Conservation (phyloP, 2,797 vertebrate genomes). For the Morelia viridis region DNA sequence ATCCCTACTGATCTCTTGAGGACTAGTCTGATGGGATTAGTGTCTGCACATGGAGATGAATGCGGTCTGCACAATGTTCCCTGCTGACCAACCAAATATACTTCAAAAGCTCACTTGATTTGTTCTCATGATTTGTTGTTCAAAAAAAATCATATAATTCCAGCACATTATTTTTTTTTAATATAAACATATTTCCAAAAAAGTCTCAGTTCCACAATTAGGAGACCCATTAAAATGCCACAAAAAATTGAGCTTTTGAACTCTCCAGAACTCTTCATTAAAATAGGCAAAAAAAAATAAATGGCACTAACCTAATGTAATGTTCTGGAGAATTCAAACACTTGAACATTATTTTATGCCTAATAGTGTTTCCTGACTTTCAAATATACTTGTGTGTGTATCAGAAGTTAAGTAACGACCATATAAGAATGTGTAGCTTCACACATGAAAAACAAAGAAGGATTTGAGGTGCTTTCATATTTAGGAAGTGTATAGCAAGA, state of each 20-base stretch:
- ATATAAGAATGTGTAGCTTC: not conserved
- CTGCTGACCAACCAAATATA: not conserved
- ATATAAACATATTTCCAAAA: not conserved
- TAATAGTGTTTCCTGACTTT: not conserved
- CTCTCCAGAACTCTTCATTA: not conserved
- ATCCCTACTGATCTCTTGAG: slow-evolving; percentile 9
- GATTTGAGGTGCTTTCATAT: not conserved
- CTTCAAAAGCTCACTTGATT: not conserved
- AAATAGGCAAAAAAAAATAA: not conserved
- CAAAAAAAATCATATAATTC: not conserved
- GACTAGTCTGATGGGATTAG: slow-evolving; percentile 12
- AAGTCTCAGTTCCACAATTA: not conserved
- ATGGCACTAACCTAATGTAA: not conserved
- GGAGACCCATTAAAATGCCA: not conserved
- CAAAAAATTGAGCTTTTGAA: not conserved
- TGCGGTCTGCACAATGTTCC: not conserved
- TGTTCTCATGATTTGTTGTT: not conserved
- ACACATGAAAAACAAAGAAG: not conserved
- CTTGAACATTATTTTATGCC: not conserved
- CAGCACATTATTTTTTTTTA: not conserved
- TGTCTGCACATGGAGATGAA: not conserved
- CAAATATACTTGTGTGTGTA: not conserved
- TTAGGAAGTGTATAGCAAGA: not conserved
- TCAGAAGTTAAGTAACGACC: not conserved
- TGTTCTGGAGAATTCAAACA: not conserved